Conservation (phyloP, 2,113 vertebrate genomes). For the Loxodonta africana region DNA sequence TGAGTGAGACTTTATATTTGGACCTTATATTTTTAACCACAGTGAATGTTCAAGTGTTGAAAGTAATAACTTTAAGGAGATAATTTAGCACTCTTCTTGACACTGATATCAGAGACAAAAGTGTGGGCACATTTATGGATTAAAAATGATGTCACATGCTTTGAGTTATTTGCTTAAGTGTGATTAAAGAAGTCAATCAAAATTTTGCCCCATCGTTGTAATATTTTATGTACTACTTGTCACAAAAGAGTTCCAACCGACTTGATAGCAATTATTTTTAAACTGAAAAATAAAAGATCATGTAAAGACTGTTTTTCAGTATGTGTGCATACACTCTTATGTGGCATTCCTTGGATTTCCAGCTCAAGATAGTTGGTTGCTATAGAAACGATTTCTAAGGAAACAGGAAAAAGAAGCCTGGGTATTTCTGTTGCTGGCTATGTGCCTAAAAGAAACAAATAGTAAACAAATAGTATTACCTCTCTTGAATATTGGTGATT, state of each 20-base stretch:
- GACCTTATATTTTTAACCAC: background rate
- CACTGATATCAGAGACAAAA: constrained; percentile 26
- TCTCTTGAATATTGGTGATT: constrained; percentile 28
- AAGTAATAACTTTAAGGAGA: constrained; percentile 39
- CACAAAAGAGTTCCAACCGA: background rate
- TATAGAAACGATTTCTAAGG: constrained; percentile 84
- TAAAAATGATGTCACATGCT: constrained; percentile 38
- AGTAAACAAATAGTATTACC: constrained; percentile 57
- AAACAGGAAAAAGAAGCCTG: constrained; percentile 72
- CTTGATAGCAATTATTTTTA: constrained; percentile 61
- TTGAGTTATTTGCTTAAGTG: constrained; percentile 52
- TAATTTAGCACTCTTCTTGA: constrained; percentile 4
- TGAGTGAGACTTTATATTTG: background rate
- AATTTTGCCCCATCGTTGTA: background rate
- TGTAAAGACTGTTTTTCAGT: constrained; percentile 50
- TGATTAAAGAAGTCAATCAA: constrained; percentile 66
- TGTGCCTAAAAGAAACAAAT: constrained; percentile 67
- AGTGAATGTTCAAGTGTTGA: background rate
- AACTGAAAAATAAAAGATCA: constrained; percentile 64
- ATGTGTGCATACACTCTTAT: constrained; percentile 50
- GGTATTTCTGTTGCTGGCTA: constrained; percentile 57
- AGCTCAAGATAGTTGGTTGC: constrained; percentile 80
- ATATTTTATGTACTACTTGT: background rate
- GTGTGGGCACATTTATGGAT: background rate
- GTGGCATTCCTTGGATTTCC: constrained; percentile 56